Evolutionary conservation across 2,113 vertebrate genomes (phyloP).

Genomic region (Megaleporinus macrocephalus): DNA sequence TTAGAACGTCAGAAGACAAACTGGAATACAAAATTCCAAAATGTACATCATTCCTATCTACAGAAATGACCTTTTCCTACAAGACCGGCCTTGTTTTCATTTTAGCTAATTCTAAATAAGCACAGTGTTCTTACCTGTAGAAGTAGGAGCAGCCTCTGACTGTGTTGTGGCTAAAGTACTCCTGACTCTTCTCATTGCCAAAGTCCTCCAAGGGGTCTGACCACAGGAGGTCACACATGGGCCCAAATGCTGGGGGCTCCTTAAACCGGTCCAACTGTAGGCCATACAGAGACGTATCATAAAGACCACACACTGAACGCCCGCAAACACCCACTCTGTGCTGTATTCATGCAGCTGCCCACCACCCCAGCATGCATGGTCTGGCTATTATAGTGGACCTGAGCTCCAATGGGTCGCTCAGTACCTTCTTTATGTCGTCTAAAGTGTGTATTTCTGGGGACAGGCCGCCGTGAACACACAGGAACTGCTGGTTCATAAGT

Average conservation of each 20-base stretch:
- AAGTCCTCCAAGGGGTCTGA: constrained; percentile 83
- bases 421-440: constrained; percentile 85
- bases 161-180: constrained; percentile 84
- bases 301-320: constrained; percentile 7
- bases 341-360: constrained; percentile 38
- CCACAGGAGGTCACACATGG: constrained; percentile 85
- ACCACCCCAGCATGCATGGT: constrained; percentile 26
- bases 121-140: constrained; percentile 75
- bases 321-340: constrained; percentile 1
- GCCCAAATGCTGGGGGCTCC: constrained; percentile 83
- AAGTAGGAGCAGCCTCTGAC: constrained; percentile 85
- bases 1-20: too few species aligned
- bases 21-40: too few species aligned
- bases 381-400: not conserved
- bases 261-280: constrained; percentile 82
- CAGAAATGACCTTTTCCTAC: not conserved
- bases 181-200: constrained; percentile 84
- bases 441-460: constrained; percentile 85
- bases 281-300: constrained; percentile 35
- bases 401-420: not conserved
- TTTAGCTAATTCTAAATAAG: not conserved
- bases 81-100: not conserved
- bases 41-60: not conserved
- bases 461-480: constrained; percentile 83
- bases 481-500: constrained; percentile 84